Evolutionary conservation across 2,113 vertebrate species (phyloP).

Genomic region (Sinocyclocheilus anshuiensis): DNA sequence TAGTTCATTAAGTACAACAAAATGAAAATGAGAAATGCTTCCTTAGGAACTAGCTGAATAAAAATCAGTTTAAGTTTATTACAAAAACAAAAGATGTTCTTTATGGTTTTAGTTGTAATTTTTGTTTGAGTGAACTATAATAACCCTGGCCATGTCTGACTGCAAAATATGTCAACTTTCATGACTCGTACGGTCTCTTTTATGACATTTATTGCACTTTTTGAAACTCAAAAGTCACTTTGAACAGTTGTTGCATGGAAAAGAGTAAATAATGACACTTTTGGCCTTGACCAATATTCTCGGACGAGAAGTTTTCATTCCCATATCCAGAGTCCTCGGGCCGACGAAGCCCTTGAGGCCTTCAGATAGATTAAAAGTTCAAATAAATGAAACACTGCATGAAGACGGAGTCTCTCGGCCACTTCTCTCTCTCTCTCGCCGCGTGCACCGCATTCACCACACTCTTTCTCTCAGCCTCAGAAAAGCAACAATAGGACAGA

Average conservation of each 20-base stretch:
- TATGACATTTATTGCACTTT: neutral
- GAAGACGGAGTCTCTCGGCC: slow-evolving; percentile 62
- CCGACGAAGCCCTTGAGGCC: too few species aligned
- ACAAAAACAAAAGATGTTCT: too few species aligned
- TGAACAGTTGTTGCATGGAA: neutral
- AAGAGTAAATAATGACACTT: neutral
- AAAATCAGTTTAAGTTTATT: too few species aligned
- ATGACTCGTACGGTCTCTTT: neutral
- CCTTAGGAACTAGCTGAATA: too few species aligned
- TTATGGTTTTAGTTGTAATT: too few species aligned
- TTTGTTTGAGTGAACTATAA: neutral
- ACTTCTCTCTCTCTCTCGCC: slow-evolving; percentile 48
- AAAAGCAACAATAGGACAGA: slow-evolving; percentile 70
- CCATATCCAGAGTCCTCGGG: slow-evolving; percentile 59
- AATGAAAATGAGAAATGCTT: too few species aligned
- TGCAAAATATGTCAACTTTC: neutral
- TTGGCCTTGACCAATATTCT: slow-evolving; percentile 73
- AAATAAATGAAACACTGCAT: slow-evolving; percentile 87
- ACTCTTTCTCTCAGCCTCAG: slow-evolving; percentile 47
- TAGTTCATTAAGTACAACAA: too few species aligned
- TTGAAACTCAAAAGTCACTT: neutral
- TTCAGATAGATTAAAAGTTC: slow-evolving; percentile 96
- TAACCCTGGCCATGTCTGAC: neutral
- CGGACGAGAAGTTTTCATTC: slow-evolving; percentile 73
- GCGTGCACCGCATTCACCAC: neutral